Percentiles rank a stretch among this genome's conserved stretches.
These are phyloP conservation scores for Cyphomyrus discorhynchus DNA, from an alignment of 2,113 vertebrate genomes.

Conservation along the genomic window DNA sequence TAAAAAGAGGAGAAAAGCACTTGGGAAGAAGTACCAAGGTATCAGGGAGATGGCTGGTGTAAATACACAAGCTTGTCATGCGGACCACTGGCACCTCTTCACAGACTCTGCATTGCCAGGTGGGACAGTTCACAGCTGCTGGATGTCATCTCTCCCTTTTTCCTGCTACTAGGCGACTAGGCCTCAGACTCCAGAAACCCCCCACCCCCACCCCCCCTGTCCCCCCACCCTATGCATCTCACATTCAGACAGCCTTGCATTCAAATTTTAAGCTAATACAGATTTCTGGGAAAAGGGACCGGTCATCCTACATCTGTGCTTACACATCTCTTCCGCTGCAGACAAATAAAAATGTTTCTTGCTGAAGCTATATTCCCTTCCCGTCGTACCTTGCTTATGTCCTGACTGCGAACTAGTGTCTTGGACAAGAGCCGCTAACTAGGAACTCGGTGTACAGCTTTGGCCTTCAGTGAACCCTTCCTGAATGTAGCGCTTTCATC, in stretches of 20 bases:
- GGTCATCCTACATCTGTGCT: neutral
- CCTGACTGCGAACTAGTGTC: neutral
- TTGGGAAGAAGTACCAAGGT: neutral
- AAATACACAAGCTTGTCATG: neutral
- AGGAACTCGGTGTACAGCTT: too few relatives aligned
- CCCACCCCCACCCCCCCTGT: too few relatives aligned
- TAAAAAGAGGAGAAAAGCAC: neutral
- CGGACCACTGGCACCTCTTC: neutral
- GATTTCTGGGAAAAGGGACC: neutral
- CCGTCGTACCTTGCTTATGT: neutral
- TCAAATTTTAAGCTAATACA: neutral
- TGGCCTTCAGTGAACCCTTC: neutral
- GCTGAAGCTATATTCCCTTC: neutral
- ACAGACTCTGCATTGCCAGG: neutral
- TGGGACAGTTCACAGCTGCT: neutral
- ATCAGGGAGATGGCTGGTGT: neutral
- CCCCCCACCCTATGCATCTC: neutral
- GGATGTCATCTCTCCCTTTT: neutral
- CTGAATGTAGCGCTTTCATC: neutral
- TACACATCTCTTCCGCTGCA: neutral
- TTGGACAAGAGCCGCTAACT: neutral
- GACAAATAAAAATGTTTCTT: neutral
- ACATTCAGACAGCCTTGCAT: neutral
- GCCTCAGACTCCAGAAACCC: neutral
- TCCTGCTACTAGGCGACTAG: neutral